Percentiles rank a stretch among this genome's conserved stretches.
Conservation (phyloP, 2,113 vertebrate genomes). For the Tachysurus fulvidraco region DNA sequence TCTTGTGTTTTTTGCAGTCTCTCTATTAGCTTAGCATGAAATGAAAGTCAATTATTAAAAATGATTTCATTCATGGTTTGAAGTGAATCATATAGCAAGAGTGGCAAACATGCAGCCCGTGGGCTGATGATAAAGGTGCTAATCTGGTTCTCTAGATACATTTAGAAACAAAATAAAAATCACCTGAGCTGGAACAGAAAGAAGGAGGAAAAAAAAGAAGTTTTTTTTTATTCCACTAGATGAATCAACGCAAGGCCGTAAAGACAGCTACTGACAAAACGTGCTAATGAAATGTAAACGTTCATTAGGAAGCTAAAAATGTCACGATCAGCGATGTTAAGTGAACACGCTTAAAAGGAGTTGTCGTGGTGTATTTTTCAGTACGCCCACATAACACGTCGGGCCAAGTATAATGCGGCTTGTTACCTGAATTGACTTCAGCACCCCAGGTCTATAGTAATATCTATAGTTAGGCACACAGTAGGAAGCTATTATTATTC, state of each 20-base stretch:
- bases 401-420: neutral
- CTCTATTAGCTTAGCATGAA: neutral
- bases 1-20: neutral
- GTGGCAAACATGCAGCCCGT: neutral
- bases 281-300: neutral
- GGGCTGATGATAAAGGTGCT: neutral
- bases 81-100: neutral
- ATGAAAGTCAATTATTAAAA: neutral
- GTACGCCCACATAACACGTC: neutral
- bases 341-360: neutral
- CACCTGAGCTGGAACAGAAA: neutral
- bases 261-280: neutral
- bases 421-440: neutral
- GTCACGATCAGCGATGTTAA: neutral
- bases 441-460: conserved; percentile 13
- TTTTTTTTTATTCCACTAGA: neutral
- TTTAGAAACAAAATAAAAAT: neutral
- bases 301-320: neutral
- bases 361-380: neutral
- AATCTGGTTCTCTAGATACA: neutral
- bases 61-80: neutral
- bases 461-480: neutral
- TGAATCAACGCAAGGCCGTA: neutral
- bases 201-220: neutral
- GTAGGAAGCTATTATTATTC: conserved; percentile 9